Base-by-base conservation (phyloP, 92 coral and sea anemone genomes). In the Montipora capitata region DNA sequence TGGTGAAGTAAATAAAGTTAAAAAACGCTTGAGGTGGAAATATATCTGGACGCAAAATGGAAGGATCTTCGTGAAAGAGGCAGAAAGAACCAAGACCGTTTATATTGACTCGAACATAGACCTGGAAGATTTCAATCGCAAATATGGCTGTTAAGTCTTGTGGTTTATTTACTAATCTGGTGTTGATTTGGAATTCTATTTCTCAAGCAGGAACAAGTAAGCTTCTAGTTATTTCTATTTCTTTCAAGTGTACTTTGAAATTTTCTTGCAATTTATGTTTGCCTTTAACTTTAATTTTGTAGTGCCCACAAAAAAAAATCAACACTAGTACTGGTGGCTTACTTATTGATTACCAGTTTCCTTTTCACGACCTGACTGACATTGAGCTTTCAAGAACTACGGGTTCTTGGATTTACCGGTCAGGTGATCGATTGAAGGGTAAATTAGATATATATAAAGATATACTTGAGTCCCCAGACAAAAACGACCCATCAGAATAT, bases 41-140 rank as follows among this genome's bases (percentile, higher is more conserved):
- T 69, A 48, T 57, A 90, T 90, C 39, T 89, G 89, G 93, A 81
- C 89, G 10, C 66, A 89, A 16, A 84, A 89, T 56, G 93, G 89
- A 7, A 52, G 80, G 44, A 82, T 89, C 49, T 88, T 70, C 67
- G 7, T 88, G 51, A 88, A 56, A 56, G 62, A 56, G 62, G 0
- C 62, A 10, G n/a, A 56, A 13, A 56, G 61, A 56, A 5, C 62
- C 12, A 56, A 56, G 12, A 0, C 62, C n/a, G 12, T 56, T 10
- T 56, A 10, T 56, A 56, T 56, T 13, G 62, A 56, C 62, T 56
- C n/a, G 62, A 3, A 56, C 62, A 13, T 8, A 56, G 62, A 56
- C 62, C n/a, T 83, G 80, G 70, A 88, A 73, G 72, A 44, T 11
- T 86, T 71, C 64, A 71, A 82, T 10, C 40, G 72, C 72, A 67